These are phyloP conservation scores for Hyles lineata DNA, from an alignment of 2,888 invertebrate genomes.

Conservation along the genomic window DNA sequence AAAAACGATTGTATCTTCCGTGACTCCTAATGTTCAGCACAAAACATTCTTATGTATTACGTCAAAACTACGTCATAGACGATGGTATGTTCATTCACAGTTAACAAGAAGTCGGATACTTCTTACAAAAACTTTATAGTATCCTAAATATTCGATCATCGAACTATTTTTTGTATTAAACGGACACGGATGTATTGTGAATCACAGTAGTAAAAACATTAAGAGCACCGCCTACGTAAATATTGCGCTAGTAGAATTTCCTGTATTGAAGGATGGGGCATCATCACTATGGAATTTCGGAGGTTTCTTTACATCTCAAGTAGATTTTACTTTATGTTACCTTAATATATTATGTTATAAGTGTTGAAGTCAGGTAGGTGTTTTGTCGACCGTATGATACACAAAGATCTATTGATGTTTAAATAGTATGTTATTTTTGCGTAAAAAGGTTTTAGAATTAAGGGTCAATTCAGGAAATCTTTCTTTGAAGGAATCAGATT, in stretches of 20 bases:
- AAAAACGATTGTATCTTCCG: background rate
- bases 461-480: too few species aligned
- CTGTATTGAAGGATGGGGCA: background rate
- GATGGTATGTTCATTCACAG: background rate
- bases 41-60: background rate
- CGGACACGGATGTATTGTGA: slow-evolving; percentile 12
- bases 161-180: background rate
- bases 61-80: background rate
- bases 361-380: too few species aligned
- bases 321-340: too few species aligned
- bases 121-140: background rate
- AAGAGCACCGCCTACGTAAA: background rate
- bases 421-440: too few species aligned
- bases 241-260: background rate
- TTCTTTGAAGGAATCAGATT: too few species aligned
- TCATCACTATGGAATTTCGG: background rate
- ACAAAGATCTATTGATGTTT: too few species aligned
- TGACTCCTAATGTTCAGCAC: background rate
- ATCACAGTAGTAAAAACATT: slow-evolving; percentile 8
- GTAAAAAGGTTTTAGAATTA: too few species aligned
- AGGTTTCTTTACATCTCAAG: background rate
- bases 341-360: too few species aligned
- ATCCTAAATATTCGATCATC: slow-evolving; percentile 2
- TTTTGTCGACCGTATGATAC: too few species aligned
- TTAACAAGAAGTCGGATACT: slow-evolving; percentile 8